Percentiles rank a stretch among this genome's conserved stretches.
These are phyloP conservation scores for Drosophila silvestris DNA, from an alignment of 2,888 invertebrate species.

Conservation along the genomic window DNA sequence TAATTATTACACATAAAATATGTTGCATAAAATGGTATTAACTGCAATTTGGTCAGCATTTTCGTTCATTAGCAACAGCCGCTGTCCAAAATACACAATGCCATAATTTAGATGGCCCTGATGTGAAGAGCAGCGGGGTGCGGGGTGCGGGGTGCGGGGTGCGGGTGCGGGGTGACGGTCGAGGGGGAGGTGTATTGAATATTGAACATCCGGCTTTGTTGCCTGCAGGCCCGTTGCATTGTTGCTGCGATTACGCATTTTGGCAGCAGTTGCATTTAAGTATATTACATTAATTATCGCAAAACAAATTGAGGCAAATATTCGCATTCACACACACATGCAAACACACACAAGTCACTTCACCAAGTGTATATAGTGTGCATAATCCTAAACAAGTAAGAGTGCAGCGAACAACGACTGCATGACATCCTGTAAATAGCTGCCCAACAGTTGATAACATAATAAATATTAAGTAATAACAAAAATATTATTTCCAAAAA, in stretches of 20 bases:
- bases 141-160: neutral
- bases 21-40: constrained; percentile 64
- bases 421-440: neutral
- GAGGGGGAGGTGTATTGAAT: neutral
- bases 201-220: constrained; percentile 29
- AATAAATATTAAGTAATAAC: neutral
- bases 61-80: constrained; percentile 57
- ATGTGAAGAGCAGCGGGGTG: neutral
- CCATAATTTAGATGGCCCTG: constrained; percentile 31
- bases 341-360: constrained; percentile 4
- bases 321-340: constrained; percentile 15
- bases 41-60: constrained; percentile 63
- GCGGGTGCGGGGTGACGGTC: neutral
- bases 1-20: constrained; percentile 71
- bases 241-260: constrained; percentile 46
- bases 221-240: constrained; percentile 26
- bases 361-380: constrained; percentile 19
- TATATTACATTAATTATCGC: constrained; percentile 69
- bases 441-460: neutral
- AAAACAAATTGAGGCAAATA: constrained; percentile 63
- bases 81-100: constrained; percentile 53
- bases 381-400: constrained; percentile 55
- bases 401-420: neutral
- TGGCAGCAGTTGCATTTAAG: constrained; percentile 67
- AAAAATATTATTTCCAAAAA: neutral